phyloP scores from a whole-genome alignment of 2,888 invertebrate species.

The Archips xylosteana region DNA sequence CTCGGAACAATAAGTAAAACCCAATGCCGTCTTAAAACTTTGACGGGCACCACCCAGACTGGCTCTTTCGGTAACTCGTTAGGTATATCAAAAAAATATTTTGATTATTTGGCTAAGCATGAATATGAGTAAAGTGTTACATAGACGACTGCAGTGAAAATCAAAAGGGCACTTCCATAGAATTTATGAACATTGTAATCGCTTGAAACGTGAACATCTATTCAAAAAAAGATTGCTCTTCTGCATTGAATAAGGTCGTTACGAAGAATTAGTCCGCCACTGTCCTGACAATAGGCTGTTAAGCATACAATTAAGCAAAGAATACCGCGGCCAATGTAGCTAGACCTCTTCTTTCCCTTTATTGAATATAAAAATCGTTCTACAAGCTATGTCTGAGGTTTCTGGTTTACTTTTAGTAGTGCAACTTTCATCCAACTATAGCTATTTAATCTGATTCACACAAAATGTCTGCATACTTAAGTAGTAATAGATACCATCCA shows the following conservation, averaged over 20 bases:
- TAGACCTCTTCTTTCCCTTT: background rate
- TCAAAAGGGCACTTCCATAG: background rate
- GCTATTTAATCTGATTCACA: slow-evolving; percentile 16
- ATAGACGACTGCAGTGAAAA: no score
- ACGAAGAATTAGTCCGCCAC: slow-evolving; percentile 4
- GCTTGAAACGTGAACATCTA: background rate
- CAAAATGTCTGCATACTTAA: slow-evolving; percentile 3
- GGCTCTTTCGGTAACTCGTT: background rate
- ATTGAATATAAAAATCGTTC: background rate
- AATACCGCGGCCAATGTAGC: slow-evolving; percentile 5
- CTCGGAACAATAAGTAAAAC: background rate
- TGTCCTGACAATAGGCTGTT: slow-evolving; percentile 14
- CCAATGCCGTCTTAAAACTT: background rate
- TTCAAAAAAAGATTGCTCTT: no score
- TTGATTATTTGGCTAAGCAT: no score
- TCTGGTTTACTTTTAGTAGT: background rate
- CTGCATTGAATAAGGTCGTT: slow-evolving; percentile 18
- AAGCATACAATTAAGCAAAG: slow-evolving; percentile 14
- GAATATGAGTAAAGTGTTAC: no score
- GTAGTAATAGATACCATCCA: background rate
- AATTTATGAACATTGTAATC: background rate
- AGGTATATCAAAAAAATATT: background rate
- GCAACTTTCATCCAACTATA: background rate
- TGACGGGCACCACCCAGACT: background rate
- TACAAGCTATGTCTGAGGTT: background rate